Evolutionary conservation across 2,113 vertebrate species (phyloP), one percentile per base, ranked within the genome.

Genomic region (Balaenoptera acutorostrata): DNA sequence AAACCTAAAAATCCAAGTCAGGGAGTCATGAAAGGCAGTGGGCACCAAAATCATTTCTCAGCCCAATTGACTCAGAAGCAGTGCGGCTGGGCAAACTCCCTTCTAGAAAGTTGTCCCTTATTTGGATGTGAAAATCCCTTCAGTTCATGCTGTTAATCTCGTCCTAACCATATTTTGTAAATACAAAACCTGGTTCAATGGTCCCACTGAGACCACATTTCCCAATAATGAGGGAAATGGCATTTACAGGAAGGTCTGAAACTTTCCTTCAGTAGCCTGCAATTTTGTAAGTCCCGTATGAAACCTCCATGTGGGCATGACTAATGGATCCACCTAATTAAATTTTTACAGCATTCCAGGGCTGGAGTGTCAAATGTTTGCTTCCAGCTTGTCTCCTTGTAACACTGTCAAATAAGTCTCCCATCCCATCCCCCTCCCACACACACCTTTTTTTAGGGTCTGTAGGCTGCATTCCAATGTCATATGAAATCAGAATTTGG

Each of bases 251-350:
- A 98, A 99, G 92, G 96, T 97, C 98, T 98, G 97, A 98, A 98
- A 98, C 97, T 98, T 98, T 97, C 98, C 98, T 98, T 98, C 96
- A 6, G 55, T 96, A 97, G 98, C 97, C 96, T 98, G 98, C 98
- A 95, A 98, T 99, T 99, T 98, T 98, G 97, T 98, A 98, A 98
- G 97, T 96, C 98, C 97, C 87, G 77, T 98, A 98, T 97, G 98
- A 98, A 99, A 97, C 98, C 97, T 98, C 96, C 98, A 97, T 98
- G 98, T 97, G 98, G 81, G 97, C 98, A 98, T 99, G 98, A 99
- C 98, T 99, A 99, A 99, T 98, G 98, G 96, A 98, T 98, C 97
- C 98, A 98, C 98, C 99, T 99, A 98, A 99, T 99, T 99, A 99
- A 99, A 98, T 98, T 99, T 99, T 99, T 99, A 98, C 98, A 98